Conservation (phyloP, 2,888 invertebrate species). For the Linnaemya tessellans region DNA sequence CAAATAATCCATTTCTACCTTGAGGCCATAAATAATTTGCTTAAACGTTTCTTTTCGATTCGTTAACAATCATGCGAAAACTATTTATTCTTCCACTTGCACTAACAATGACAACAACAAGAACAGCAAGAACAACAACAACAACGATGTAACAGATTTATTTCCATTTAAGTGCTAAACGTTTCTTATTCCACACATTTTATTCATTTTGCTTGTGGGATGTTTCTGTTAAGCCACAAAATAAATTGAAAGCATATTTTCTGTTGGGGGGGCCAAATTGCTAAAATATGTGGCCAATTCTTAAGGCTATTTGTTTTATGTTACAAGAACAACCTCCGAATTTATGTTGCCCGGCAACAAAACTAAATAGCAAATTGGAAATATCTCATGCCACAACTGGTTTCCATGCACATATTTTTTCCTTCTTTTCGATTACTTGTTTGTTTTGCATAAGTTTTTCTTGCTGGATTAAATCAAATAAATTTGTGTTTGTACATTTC, state of each 20-base stretch:
- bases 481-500: not conserved
- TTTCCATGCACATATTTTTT: not conserved
- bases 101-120: slow-evolving; percentile 7
- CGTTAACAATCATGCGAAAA: slow-evolving; percentile 11
- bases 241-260: slow-evolving; percentile 67
- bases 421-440: not conserved
- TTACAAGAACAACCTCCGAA: slow-evolving; percentile 1
- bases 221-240: slow-evolving; percentile 63
- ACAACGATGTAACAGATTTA: not conserved
- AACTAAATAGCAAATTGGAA: not conserved
- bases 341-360: not conserved
- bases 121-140: too few species aligned
- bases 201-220: slow-evolving; percentile 21
- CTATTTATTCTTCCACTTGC: slow-evolving; percentile 13
- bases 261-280: slow-evolving; percentile 55
- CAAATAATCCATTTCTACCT: slow-evolving; percentile 2
- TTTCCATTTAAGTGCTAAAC: slow-evolving; percentile 28
- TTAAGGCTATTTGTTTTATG: slow-evolving; percentile 60
- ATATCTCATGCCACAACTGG: not conserved
- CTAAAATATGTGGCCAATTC: slow-evolving; percentile 67
- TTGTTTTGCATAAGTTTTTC: not conserved
- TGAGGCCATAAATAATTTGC: slow-evolving; percentile 29
- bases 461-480: too few species aligned
- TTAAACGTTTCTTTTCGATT: not conserved
- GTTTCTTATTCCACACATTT: slow-evolving; percentile 23